These are phyloP conservation scores for Eueremaeus valkanovi DNA, from an alignment of 2,888 invertebrate species.

Conservation along the genomic window DNA sequence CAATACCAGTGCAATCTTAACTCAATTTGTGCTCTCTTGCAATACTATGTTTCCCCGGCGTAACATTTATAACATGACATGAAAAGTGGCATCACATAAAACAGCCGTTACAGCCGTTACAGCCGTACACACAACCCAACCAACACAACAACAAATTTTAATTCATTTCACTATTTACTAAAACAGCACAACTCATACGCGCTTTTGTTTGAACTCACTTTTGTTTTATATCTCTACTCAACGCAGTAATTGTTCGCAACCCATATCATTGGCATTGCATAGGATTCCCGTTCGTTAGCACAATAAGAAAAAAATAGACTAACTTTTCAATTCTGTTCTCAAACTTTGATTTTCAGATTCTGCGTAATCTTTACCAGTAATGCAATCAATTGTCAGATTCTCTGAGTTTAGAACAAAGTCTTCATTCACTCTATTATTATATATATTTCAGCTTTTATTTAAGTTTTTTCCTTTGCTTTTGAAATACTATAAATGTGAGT, in stretches of 20 bases:
- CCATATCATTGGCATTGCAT: no score
- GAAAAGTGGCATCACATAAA: conserved; percentile 28
- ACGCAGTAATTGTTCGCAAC: conserved; percentile 9
- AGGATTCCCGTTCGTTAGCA: background rate
- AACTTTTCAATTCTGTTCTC: background rate
- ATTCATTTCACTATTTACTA: conserved; percentile 16
- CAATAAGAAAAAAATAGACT: background rate
- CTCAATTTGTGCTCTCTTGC: conserved; percentile 27
- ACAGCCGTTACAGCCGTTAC: background rate
- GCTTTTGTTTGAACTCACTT: background rate
- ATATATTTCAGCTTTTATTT: no score
- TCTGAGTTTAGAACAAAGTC: no score
- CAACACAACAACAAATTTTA: conserved; percentile 19
- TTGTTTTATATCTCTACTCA: background rate
- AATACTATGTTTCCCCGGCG: conserved; percentile 6
- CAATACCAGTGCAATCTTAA: conserved; percentile 5
- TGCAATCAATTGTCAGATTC: background rate
- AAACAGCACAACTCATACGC: background rate
- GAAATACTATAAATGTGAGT: background rate
- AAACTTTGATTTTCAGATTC: background rate
- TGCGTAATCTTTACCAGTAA: background rate
- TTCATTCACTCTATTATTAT: no score
- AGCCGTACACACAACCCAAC: background rate
- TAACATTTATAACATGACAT: conserved; percentile 30
- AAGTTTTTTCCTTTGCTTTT: no score